Conservation (phyloP, 2,797 vertebrate genomes). For the Darevskia mixta region DNA sequence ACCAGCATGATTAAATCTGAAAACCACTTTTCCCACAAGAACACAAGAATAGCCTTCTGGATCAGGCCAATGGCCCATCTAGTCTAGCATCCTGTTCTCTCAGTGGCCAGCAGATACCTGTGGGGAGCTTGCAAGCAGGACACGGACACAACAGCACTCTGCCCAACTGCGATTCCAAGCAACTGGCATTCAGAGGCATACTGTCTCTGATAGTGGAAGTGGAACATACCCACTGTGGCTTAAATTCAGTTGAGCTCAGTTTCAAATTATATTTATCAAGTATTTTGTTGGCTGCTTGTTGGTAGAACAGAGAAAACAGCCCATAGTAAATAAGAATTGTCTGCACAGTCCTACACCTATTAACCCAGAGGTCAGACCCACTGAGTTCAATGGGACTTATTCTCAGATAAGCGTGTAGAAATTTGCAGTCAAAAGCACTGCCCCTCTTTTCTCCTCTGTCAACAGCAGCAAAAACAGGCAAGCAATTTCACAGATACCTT, state of each 20-base stretch:
- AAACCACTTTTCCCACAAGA: not conserved
- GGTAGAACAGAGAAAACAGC: not conserved
- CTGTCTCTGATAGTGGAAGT: no score
- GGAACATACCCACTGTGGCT: no score
- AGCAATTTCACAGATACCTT: conserved; percentile 5
- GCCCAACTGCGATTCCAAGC: no score
- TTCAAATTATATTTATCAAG: not conserved
- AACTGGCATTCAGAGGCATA: no score
- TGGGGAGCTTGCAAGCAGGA: no score
- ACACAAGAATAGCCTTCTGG: not conserved
- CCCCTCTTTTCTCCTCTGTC: not conserved
- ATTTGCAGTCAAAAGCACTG: not conserved
- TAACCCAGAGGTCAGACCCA: not conserved
- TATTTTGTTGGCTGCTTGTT: not conserved
- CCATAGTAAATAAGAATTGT: not conserved
- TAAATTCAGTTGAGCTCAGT: not conserved
- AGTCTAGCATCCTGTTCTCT: no score
- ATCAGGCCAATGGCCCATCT: no score
- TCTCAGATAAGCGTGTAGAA: not conserved
- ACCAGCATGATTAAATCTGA: not conserved
- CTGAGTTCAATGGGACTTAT: not conserved
- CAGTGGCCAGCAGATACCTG: no score
- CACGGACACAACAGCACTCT: no score
- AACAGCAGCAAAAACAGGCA: accelerated
- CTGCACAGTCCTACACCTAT: not conserved